Evolutionary conservation across 92 coral and sea anemone genomes (phyloP).

Genomic region (Chrysogorgia sp.): DNA sequence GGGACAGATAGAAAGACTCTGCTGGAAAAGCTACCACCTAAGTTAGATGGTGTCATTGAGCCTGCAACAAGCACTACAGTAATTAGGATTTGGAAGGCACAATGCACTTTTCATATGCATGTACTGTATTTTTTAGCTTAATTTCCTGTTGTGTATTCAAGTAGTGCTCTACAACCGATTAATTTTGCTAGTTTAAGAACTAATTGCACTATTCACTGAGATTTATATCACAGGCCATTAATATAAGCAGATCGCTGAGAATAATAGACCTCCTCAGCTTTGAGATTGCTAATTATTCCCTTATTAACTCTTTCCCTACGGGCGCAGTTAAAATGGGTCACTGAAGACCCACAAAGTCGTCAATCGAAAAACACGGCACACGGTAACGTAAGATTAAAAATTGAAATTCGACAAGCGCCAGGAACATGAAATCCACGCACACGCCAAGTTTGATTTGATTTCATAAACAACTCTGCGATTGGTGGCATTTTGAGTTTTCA

Average conservation of each 20-base stretch:
- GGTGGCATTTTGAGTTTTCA: too few relatives aligned
- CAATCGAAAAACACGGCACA: too few relatives aligned
- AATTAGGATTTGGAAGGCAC: conserved; percentile 66
- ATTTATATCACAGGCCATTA: too few relatives aligned
- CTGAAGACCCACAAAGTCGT: too few relatives aligned
- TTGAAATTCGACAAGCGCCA: too few relatives aligned
- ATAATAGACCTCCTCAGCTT: conserved; percentile 12
- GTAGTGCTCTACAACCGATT: neutral
- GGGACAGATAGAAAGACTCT: conserved; percentile 62
- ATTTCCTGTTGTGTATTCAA: neutral
- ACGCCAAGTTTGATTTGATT: too few relatives aligned
- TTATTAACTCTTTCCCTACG: too few relatives aligned
- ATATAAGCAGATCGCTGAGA: conserved; percentile 3
- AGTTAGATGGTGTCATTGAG: conserved; percentile 57
- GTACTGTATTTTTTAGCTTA: neutral
- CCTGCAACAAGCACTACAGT: conserved; percentile 63
- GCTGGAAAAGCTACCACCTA: conserved; percentile 61
- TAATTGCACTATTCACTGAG: neutral
- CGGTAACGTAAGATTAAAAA: too few relatives aligned
- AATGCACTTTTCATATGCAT: conserved; percentile 16
- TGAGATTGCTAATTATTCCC: neutral
- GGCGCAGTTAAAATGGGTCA: too few relatives aligned
- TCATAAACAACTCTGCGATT: too few relatives aligned
- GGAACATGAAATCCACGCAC: too few relatives aligned
- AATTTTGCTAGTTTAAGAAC: neutral